Base-by-base conservation (phyloP, 2,797 vertebrate species). In the Botia almorhae region DNA sequence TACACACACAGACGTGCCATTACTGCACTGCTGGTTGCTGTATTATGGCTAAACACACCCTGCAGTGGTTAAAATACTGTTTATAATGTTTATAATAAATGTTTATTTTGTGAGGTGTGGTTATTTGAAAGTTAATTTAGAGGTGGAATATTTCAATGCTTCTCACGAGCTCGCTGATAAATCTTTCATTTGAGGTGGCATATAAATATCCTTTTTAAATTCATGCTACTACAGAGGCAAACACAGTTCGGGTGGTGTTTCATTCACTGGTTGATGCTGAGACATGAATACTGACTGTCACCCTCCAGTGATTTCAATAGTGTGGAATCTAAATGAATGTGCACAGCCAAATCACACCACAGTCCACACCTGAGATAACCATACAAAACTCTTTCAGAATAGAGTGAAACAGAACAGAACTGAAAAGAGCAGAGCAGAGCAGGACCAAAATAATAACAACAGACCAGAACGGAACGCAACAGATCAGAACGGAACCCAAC, bases 21-120 rank as follows among this genome's bases (percentile, higher is more conserved):
- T 84, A 81, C 74, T 2, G 51, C 74, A 68, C 85, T 65, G 83
- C 75, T 84, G 85, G 81, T 72, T 75, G 61, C 67, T 81, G 39
- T 65, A 71, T 82, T 72, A 80, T 81, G 76, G 50, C 55, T 63
- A 70, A 68, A 81, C 53, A 63, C 56, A 48, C 81, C 48, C 85
- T 81, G 83, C 81, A 81, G 85, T 69, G 70, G n/a, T n/a, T n/a
- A n/a, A n/a, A n/a, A n/a, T n/a, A n/a, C n/a, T n/a, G n/a, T n/a
- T n/a, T n/a, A n/a, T n/a, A n/a, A n/a, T n/a, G n/a, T n/a, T n/a
- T n/a, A n/a, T n/a, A n/a, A n/a, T n/a, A n/a, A n/a, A n/a, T n/a
- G n/a, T 56, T 80, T 21, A 56, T 65, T 80, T 73, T 63, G 50
- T 46, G 10, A 7, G 12, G 21, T 17, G 29, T 16, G 67, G 65